Evolutionary conservation across 2,888 invertebrate species (phyloP).

Genomic region (Habrosyne pyritoides): DNA sequence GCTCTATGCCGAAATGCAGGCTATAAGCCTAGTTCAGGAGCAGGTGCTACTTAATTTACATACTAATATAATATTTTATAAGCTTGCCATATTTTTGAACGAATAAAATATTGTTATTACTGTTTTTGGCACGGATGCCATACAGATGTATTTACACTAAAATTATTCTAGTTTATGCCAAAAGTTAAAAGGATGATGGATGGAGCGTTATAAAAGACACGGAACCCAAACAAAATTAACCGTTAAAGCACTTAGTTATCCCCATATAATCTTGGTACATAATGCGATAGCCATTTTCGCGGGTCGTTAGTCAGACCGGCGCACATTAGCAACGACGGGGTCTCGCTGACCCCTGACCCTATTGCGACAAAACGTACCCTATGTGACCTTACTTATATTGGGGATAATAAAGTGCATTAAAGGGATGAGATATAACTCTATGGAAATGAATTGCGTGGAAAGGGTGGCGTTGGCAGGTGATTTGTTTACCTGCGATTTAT

Average conservation of each 20-base stretch:
- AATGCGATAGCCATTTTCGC: slow-evolving; percentile 17
- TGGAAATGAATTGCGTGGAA: background rate
- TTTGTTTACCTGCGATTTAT: background rate
- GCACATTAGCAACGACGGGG: slow-evolving; percentile 27
- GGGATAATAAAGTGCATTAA: background rate
- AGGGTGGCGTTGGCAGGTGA: background rate
- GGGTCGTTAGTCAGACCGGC: slow-evolving; percentile 40
- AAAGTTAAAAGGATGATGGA: background rate
- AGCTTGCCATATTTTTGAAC: too few species aligned
- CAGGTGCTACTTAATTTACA: too few species aligned
- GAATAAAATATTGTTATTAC: too few species aligned
- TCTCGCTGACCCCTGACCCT: slow-evolving; percentile 16
- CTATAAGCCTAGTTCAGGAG: too few species aligned
- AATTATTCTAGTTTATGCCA: too few species aligned
- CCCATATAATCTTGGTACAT: slow-evolving; percentile 11
- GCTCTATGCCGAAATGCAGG: too few species aligned
- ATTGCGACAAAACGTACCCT: background rate
- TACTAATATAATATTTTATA: too few species aligned
- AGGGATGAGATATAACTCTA: background rate
- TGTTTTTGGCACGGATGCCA: too few species aligned
- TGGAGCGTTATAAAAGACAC: background rate
- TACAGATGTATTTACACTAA: too few species aligned
- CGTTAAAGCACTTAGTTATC: background rate
- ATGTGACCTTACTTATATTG: background rate
- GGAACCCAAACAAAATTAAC: background rate